Evolutionary conservation across 2,113 vertebrate genomes (phyloP).

Genomic region (Apteryx mantelli): DNA sequence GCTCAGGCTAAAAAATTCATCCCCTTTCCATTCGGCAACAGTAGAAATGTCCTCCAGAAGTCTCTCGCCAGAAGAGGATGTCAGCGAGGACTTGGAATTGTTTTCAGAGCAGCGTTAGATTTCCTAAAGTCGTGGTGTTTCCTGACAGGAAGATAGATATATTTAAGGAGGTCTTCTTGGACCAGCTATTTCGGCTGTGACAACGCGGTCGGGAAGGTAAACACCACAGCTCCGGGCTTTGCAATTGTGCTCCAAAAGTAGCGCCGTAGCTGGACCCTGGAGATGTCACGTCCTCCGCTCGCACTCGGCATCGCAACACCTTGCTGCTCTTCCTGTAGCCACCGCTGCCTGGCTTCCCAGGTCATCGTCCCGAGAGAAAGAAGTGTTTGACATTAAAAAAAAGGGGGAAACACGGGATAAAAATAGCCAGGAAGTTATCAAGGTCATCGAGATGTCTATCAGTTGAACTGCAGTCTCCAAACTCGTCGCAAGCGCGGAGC

Average conservation of each 20-base stretch:
- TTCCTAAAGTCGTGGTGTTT: not conserved
- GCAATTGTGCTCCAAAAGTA: not conserved
- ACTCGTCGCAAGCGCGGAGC: not conserved
- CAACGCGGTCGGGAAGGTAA: not conserved
- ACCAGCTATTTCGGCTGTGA: not conserved
- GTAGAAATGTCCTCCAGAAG: not conserved
- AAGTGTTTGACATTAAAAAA: not conserved
- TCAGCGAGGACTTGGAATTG: not conserved
- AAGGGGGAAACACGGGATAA: accelerated
- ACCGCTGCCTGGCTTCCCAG: not conserved
- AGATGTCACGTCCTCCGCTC: not conserved
- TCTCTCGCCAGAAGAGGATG: not conserved
- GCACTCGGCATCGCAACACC: not conserved
- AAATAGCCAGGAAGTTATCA: not conserved
- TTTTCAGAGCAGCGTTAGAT: not conserved
- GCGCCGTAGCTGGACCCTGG: accelerated
- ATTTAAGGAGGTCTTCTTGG: not conserved
- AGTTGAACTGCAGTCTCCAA: not conserved
- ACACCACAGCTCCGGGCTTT: not conserved
- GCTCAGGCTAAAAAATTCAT: not conserved
- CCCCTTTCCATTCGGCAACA: not conserved
- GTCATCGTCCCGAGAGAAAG: not conserved
- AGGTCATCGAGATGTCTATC: not conserved
- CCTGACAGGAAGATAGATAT: not conserved
- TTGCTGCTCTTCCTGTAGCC: not conserved